Evolutionary conservation across 2,113 vertebrate genomes (phyloP), one percentile per base, ranked within the genome.

Genomic region (Piaya cayana): DNA sequence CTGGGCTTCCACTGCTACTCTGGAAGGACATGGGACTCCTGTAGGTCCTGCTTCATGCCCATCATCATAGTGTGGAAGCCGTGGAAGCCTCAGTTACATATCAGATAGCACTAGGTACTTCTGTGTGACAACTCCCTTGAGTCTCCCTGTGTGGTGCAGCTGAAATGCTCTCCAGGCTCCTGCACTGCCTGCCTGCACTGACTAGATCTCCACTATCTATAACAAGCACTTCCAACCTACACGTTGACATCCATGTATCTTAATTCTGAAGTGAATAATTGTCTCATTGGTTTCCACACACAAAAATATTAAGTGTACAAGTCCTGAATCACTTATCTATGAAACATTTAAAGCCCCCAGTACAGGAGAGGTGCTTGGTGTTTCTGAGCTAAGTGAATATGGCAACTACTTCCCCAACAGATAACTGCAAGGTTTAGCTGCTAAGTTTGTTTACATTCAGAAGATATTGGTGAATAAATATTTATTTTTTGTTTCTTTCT

Each of bases 371-470:
- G 64, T 86, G n/a, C 56, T 63, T 62, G 37, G 52, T 4, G 1
- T 85, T 88, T 80, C 87, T 88, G 50, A 82, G 43, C 32, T 88
- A 80, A 96, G 36, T 2, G 0, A 86, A 85, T 21, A 30, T 52
- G 82, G 59, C 87, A 95, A 88, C 59, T 65, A 39, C 74, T 77
- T 91, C 37, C 84, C 79, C 32, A 56, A 58, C 15, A 78, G 80
- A 49, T 74, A 91, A 47, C 80, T 78, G 85, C 47, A 90, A 92
- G 56, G 68, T 10, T 78, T 88, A 94, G 72, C 79, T 92, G 68
- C 79, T 94, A 74, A 56, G 27, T 70, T 77, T 42, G 60, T 88
- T 87, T 87, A 91, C 82, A 90, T 92, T 30, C 75, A 86, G 82
- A 91, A 80, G 64, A 60, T 79, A 60, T 1, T 52, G 78, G 78